Base-by-base conservation (phyloP, 2,113 vertebrate genomes). In the Oryzias melastigma region DNA sequence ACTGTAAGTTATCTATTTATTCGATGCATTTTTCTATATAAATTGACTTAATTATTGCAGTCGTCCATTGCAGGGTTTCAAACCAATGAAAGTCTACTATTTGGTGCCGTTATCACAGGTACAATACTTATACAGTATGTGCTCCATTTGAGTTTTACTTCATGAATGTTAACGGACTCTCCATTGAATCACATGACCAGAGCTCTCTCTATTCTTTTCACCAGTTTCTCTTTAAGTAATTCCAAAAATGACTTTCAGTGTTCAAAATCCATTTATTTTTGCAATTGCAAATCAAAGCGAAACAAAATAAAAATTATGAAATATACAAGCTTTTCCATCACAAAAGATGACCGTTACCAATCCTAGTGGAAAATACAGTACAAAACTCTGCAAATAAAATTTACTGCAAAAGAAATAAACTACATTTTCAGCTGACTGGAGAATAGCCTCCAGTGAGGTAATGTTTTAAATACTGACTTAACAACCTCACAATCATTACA, bases 261-360 rank as follows among this genome's bases (percentile, higher is more conserved):
- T 8, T 5, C 41, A 18, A 35, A 41, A 43, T 24, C 5, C 15
- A 72, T 86, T 88, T 84, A 85, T 85, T 88, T 53, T 25, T 52
- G 64, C 35, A 68, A 78, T 81, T 60, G 62, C 43, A 83, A 80
- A 68, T 66, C 7, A 10, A 47, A 74, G 63, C 52, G 57, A 73
- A 79, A 82, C 78, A 83, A 83, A 84, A 86, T 82, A 77, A 85
- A 60, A 84, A 61, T 82, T 70, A 79, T 75, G 65, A 55, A 80
- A 82, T 72, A 72, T 73, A 73, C 62, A 78, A 81, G 19, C 49
- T 40, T 71, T 41, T 63, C 2, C 50, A 73, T 82, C 29, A 40
- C 49, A 18, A 44, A 22, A 75, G 43, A 60, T n/a, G 61, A 58
- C 56, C 0, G 61, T 52, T 35, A 70, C 64, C 57, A 68, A 66